Percentiles rank a stretch among this genome's conserved stretches.
phyloP scores from a whole-genome alignment of 35 echinoderm and acorn worm genomes.

The Patiria miniata region DNA sequence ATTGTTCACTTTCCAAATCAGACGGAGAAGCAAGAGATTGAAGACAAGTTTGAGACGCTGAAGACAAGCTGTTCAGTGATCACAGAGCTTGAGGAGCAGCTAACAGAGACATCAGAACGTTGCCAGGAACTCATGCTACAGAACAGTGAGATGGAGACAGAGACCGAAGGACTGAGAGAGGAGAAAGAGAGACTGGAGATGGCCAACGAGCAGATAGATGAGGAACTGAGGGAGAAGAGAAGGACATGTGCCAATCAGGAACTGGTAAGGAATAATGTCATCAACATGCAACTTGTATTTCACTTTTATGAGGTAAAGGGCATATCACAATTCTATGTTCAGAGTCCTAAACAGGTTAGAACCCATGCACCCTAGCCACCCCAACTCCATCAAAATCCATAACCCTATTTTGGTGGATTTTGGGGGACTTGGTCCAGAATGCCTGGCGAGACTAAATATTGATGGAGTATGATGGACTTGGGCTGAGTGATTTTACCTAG shows the following conservation, averaged over 20 bases:
- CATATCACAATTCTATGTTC: not conserved
- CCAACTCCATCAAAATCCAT: too few species aligned
- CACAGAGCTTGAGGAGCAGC: conserved; percentile 60
- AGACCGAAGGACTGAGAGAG: conserved; percentile 43
- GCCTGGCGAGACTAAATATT: too few species aligned
- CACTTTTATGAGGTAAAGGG: not conserved
- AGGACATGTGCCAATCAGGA: conserved; percentile 65
- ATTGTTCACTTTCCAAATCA: not conserved
- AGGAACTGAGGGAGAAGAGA: conserved; percentile 51
- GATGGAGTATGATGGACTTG: too few species aligned
- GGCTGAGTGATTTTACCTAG: too few species aligned
- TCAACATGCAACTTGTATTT: not conserved
- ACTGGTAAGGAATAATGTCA: conserved; percentile 56
- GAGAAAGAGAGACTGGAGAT: conserved; percentile 26
- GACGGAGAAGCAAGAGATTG: conserved; percentile 48
- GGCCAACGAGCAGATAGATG: conserved; percentile 44
- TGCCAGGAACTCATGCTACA: conserved; percentile 38
- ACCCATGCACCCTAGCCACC: not conserved
- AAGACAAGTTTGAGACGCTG: conserved; percentile 55
- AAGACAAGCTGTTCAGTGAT: conserved; percentile 48
- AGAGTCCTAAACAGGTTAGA: not conserved
- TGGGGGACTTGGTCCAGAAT: too few species aligned
- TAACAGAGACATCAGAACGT: conserved; percentile 44
- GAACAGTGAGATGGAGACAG: conserved; percentile 48
- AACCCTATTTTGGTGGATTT: not conserved